These are phyloP conservation scores for Thera obeliscata DNA, from an alignment of 2,888 invertebrate species.

Conservation along the genomic window DNA sequence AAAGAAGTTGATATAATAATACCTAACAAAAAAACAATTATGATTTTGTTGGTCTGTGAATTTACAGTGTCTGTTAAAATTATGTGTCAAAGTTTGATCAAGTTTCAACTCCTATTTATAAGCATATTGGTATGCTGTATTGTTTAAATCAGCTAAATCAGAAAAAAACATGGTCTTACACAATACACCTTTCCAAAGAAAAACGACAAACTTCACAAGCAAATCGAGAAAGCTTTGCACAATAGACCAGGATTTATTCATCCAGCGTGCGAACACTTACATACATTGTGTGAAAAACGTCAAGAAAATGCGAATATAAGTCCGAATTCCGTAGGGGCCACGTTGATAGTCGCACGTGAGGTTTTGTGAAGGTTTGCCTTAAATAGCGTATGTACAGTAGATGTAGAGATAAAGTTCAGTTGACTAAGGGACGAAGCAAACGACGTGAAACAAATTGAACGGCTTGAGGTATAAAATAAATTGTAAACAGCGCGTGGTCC, in stretches of 20 bases:
- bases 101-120: no score
- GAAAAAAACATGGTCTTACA: background rate
- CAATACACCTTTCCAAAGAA: slow-evolving; percentile 14
- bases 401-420: slow-evolving; percentile 39
- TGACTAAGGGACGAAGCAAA: slow-evolving; percentile 42
- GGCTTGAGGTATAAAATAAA: slow-evolving; percentile 32
- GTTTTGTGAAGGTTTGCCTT: slow-evolving; percentile 32
- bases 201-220: slow-evolving; percentile 14
- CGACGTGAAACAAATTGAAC: slow-evolving; percentile 39
- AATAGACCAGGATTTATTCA: slow-evolving; percentile 28
- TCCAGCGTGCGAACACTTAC: slow-evolving; percentile 24
- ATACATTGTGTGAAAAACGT: slow-evolving; percentile 34
- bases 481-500: no score
- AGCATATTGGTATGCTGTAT: no score
- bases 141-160: background rate
- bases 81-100: no score
- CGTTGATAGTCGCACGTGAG: slow-evolving; percentile 39
- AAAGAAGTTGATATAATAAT: no score
- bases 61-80: no score
- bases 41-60: background rate
- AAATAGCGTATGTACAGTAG: slow-evolving; percentile 33
- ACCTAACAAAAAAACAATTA: no score
- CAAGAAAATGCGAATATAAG: slow-evolving; percentile 28
- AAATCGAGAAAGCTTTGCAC: slow-evolving; percentile 21
- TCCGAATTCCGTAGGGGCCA: slow-evolving; percentile 24